Percentiles rank a stretch among this genome's conserved stretches.
phyloP scores from a whole-genome alignment of 1,140 invertebrate species.

The Aphelenchoides avenae region DNA sequence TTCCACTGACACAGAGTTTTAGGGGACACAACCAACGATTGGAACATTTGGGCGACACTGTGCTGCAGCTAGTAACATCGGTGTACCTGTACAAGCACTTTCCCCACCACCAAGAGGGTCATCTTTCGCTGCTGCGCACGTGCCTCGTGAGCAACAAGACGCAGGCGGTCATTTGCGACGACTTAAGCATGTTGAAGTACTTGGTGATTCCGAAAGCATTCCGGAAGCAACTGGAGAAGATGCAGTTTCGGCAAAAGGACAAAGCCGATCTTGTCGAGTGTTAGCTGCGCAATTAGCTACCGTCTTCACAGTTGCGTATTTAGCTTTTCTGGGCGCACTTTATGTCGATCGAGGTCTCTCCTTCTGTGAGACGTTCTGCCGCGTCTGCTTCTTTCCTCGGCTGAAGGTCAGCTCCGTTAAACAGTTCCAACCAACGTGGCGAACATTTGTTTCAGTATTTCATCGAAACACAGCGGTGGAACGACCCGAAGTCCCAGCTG shows the following conservation, averaged over 20 bases:
- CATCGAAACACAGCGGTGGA: conserved; percentile 98
- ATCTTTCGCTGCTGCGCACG: conserved; percentile 86
- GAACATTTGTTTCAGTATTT: conserved; percentile 70
- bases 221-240: conserved; percentile 44
- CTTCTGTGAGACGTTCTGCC: conserved; percentile 82
- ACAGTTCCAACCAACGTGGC: conserved; percentile 23
- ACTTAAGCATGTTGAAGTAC: conserved; percentile 86
- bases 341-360: conserved; percentile 93
- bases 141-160: conserved; percentile 92
- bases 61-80: conserved; percentile 88
- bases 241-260: conserved; percentile 81
- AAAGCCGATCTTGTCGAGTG: conserved; percentile 89
- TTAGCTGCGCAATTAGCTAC: too few relatives aligned
- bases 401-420: conserved; percentile 61
- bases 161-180: conserved; percentile 93
- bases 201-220: too few relatives aligned
- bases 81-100: conserved; percentile 94
- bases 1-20: conserved; percentile 28
- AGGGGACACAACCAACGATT: conserved; percentile 91
- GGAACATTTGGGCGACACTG: conserved; percentile 95
- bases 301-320: too few relatives aligned
- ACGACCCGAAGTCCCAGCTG: conserved; percentile 97
- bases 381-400: conserved; percentile 88
- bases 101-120: conserved; percentile 97
- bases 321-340: conserved; percentile 83